Percentiles rank a stretch among this genome's conserved stretches.
phyloP scores from a whole-genome alignment of 1,140 invertebrate genomes.

The Lepidurus couesii region DNA sequence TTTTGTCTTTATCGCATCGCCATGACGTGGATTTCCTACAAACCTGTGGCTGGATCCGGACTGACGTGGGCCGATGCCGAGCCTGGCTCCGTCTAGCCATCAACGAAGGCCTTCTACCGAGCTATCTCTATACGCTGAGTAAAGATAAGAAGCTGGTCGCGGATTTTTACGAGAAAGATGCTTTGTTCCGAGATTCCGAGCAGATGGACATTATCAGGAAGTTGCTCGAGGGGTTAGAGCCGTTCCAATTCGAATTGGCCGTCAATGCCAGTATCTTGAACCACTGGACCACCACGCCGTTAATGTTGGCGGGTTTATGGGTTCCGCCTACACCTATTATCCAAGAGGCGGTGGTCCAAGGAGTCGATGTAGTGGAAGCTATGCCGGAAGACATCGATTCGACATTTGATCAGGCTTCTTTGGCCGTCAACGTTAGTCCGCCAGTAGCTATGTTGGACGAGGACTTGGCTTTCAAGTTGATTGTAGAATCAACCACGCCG shows the following conservation, averaged over 20 bases:
- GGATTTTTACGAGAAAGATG: slow-evolving; percentile 69
- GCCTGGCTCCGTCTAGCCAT: slow-evolving; percentile 82
- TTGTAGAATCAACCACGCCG: slow-evolving; percentile 28
- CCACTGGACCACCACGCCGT: slow-evolving; percentile 75
- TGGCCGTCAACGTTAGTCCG: neutral
- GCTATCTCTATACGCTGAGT: slow-evolving; percentile 65
- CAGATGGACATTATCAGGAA: slow-evolving; percentile 68
- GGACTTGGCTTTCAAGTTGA: slow-evolving; percentile 31
- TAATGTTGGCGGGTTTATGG: slow-evolving; percentile 78
- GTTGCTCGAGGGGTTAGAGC: slow-evolving; percentile 69
- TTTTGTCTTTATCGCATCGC: slow-evolving; percentile 76
- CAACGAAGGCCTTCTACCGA: slow-evolving; percentile 79
- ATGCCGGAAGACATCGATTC: slow-evolving; percentile 43
- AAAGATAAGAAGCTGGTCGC: slow-evolving; percentile 63
- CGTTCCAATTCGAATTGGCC: slow-evolving; percentile 64
- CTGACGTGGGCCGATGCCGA: slow-evolving; percentile 81
- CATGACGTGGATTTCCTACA: slow-evolving; percentile 44
- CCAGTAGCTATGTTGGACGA: slow-evolving; percentile 24
- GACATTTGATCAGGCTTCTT: slow-evolving; percentile 17
- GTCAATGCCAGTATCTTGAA: slow-evolving; percentile 84
- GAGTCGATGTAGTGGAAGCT: slow-evolving; percentile 62
- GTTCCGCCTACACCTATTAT: slow-evolving; percentile 58
- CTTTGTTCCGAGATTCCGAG: slow-evolving; percentile 71
- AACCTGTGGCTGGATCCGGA: slow-evolving; percentile 67
- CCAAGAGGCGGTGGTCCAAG: slow-evolving; percentile 54